These are phyloP conservation scores for Rhodinocichla rosea DNA, from an alignment of 2,113 vertebrate species.

Conservation along the genomic window DNA sequence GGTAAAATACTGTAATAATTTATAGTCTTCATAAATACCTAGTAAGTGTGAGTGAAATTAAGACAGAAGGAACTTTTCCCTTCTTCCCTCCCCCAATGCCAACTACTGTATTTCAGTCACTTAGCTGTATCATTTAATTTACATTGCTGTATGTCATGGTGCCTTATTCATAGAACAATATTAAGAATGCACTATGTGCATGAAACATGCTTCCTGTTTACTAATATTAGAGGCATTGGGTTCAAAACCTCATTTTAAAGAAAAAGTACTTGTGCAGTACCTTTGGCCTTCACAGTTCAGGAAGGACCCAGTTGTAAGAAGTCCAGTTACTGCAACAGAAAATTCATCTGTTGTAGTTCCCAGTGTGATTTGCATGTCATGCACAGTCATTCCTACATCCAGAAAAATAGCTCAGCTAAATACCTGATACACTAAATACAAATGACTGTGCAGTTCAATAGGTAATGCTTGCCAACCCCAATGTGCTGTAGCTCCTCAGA, in stretches of 20 bases:
- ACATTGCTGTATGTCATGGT: background rate
- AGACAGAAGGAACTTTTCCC: background rate
- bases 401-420: background rate
- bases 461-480: background rate
- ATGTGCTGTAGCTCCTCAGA: background rate
- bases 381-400: background rate
- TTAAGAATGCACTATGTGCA: background rate
- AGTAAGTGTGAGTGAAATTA: background rate
- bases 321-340: background rate
- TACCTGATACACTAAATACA: background rate
- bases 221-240: background rate
- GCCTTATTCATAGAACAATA: background rate
- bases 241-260: background rate
- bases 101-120: background rate
- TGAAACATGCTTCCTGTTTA: background rate
- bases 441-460: background rate
- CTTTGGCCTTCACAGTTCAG: background rate
- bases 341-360: background rate
- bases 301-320: background rate
- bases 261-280: background rate
- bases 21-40: background rate
- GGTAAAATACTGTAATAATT: background rate
- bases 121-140: background rate
- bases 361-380: background rate
- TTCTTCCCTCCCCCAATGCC: background rate